These are phyloP conservation scores for Andrena marginata DNA, from an alignment of 2,888 invertebrate species.

Conservation along the genomic window DNA sequence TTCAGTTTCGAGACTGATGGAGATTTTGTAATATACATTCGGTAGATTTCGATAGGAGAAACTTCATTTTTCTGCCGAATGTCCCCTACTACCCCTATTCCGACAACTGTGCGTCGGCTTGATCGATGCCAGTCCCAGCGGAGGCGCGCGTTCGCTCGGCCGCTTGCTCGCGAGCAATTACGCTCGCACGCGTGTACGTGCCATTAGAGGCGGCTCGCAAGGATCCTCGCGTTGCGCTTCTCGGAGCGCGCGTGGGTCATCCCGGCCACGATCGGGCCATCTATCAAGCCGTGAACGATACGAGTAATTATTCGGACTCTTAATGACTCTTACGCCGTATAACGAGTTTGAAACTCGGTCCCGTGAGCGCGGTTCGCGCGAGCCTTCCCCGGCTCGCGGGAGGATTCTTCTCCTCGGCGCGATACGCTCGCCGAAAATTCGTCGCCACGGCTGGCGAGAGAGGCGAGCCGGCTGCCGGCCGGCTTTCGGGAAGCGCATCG, in stretches of 20 bases:
- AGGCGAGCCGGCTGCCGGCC: neutral
- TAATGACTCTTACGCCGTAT: conserved; percentile 74
- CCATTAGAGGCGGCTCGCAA: conserved; percentile 56
- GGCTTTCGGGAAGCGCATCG: conserved; percentile 30
- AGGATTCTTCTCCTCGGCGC: neutral
- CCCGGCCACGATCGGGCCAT: conserved; percentile 76
- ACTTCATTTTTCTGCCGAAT: no score
- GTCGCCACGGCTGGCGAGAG: neutral
- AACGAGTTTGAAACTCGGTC: conserved; percentile 66
- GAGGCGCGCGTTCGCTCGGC: conserved; percentile 5
- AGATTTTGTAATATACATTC: no score
- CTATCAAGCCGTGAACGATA: conserved; percentile 75
- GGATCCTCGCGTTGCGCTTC: conserved; percentile 60
- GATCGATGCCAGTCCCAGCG: conserved; percentile 19
- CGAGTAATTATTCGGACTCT: conserved; percentile 76
- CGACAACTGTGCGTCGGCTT: neutral
- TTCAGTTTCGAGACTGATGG: no score
- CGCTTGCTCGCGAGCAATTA: conserved; percentile 57
- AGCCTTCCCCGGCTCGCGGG: neutral
- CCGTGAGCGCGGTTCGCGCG: conserved; percentile 43
- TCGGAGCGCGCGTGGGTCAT: conserved; percentile 64
- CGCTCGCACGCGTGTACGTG: conserved; percentile 42
- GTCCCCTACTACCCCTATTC: no score
- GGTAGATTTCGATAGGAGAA: no score
- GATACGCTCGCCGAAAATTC: neutral